Evolutionary conservation across 2,888 invertebrate genomes (phyloP).

Genomic region (Cantharis flavilabris): DNA sequence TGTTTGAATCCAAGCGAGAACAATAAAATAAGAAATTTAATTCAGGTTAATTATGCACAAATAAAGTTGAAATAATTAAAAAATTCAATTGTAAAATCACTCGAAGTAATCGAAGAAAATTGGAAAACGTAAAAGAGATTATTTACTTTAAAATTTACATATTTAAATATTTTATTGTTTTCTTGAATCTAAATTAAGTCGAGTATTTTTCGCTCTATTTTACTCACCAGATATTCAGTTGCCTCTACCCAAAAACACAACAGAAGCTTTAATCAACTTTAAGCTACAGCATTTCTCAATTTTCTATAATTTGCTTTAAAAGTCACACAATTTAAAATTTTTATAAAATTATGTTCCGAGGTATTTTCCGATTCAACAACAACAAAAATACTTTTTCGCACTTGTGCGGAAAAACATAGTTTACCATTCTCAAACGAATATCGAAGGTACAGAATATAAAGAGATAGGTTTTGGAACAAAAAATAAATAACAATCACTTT

Average conservation of each 20-base stretch:
- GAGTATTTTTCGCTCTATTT: not conserved
- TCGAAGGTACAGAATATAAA: too few relatives aligned
- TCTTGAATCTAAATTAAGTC: not conserved
- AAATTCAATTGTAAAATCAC: not conserved
- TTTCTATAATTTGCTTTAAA: too few relatives aligned
- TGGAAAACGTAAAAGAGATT: not conserved
- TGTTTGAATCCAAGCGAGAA: not conserved
- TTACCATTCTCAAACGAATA: too few relatives aligned
- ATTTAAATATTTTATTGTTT: not conserved
- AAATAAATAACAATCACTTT: too few relatives aligned
- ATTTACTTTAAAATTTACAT: not conserved
- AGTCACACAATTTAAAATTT: not conserved
- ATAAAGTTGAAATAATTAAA: not conserved
- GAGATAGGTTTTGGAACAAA: too few relatives aligned
- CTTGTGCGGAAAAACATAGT: too few relatives aligned
- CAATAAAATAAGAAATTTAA: not conserved
- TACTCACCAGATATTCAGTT: not conserved
- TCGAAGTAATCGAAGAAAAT: not conserved
- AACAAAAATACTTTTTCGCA: too few relatives aligned
- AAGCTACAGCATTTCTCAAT: too few relatives aligned
- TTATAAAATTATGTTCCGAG: not conserved
- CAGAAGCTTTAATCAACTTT: too few relatives aligned
- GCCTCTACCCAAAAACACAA: too few relatives aligned
- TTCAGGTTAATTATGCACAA: not conserved
- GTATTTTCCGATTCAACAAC: too few relatives aligned